Percentiles rank a stretch among this genome's conserved stretches.
Conservation (phyloP, 1,140 invertebrate genomes). For the Colletes gigas region DNA sequence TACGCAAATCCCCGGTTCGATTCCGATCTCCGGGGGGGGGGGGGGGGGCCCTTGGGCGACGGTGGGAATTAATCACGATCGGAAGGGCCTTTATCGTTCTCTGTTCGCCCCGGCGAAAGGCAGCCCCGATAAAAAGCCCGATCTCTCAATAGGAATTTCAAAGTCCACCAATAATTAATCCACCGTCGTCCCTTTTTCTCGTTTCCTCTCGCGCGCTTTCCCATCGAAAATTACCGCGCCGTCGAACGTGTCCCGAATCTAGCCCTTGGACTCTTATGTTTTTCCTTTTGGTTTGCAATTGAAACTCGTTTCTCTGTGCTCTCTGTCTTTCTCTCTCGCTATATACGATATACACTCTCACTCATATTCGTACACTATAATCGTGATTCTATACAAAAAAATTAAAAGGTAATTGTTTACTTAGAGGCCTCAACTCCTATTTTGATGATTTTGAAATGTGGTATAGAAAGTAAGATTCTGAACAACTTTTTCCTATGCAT, state of each 20-base stretch:
- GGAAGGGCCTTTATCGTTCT: slow-evolving; percentile 30
- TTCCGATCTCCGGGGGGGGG: neutral
- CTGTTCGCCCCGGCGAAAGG: slow-evolving; percentile 19
- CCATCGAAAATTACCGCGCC: slow-evolving; percentile 38
- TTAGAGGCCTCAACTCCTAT: no score
- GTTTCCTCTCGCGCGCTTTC: neutral
- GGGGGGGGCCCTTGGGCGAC: no score
- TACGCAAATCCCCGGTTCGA: neutral
- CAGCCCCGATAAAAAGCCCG: slow-evolving; percentile 30
- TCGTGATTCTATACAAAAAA: no score
- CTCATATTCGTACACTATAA: no score
- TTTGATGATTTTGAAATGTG: no score
- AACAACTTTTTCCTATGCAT: no score
- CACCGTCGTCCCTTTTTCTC: neutral
- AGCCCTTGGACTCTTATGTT: slow-evolving; percentile 43
- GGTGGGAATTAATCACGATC: slow-evolving; percentile 30
- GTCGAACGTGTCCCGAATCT: slow-evolving; percentile 45
- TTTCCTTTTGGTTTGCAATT: slow-evolving; percentile 23
- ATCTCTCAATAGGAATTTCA: slow-evolving; percentile 49
- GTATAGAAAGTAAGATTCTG: no score
- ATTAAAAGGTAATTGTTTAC: no score
- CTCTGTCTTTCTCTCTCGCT: neutral
- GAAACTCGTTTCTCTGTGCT: no score
- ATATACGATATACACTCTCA: neutral
- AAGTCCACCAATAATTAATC: slow-evolving; percentile 47